These are phyloP conservation scores for Rhynchonycteris naso DNA, from an alignment of 2,797 vertebrate species.

Conservation along the genomic window DNA sequence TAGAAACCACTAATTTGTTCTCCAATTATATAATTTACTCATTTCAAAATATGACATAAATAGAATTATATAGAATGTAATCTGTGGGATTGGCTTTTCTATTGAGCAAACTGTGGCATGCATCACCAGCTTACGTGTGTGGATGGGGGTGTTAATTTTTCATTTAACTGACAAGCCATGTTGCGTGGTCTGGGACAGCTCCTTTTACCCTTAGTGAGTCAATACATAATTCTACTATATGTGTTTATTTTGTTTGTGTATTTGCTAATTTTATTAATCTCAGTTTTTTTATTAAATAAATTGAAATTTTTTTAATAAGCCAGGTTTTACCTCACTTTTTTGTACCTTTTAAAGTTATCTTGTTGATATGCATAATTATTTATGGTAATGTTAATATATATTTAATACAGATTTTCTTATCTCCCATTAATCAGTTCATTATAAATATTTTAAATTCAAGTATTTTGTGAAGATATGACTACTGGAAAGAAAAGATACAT, in stretches of 20 bases:
- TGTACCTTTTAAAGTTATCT: slow-evolving; percentile 85
- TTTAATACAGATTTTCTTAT: slow-evolving; percentile 83
- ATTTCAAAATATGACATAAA: neutral
- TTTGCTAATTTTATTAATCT: slow-evolving; percentile 80
- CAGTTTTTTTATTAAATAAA: slow-evolving; percentile 99
- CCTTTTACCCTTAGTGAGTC: neutral
- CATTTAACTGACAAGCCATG: no score
- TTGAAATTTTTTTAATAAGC: slow-evolving; percentile 97
- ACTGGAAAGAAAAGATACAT: slow-evolving; percentile 75
- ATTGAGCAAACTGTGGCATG: neutral
- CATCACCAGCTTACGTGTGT: neutral
- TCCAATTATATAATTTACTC: neutral
- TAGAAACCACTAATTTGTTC: neutral
- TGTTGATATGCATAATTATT: slow-evolving; percentile 84
- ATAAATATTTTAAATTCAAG: slow-evolving; percentile 84
- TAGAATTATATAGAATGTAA: neutral
- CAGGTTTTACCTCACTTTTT: slow-evolving; percentile 85
- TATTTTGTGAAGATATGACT: slow-evolving; percentile 81
- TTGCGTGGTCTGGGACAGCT: neutral
- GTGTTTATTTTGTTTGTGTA: neutral
- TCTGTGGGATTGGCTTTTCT: neutral
- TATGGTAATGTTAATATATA: slow-evolving; percentile 84
- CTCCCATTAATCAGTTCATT: slow-evolving; percentile 82
- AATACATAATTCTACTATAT: neutral
- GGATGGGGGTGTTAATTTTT: neutral